Percentiles rank a stretch among this genome's conserved stretches.
These are phyloP conservation scores for Drosophila planitibia DNA, from an alignment of 2,888 invertebrate genomes.

Conservation along the genomic window DNA sequence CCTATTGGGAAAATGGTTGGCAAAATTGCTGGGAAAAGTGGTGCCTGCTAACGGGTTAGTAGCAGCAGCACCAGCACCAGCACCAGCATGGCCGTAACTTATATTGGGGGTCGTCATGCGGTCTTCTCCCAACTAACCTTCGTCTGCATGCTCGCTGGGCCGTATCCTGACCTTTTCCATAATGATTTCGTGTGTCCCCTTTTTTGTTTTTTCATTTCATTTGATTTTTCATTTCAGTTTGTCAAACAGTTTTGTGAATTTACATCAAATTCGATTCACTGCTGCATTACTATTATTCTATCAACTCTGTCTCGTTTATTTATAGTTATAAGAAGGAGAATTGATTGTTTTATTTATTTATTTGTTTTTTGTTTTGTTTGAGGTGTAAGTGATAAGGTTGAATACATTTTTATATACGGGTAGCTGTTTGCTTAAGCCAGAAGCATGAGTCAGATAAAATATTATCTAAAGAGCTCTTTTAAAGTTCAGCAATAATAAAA, in stretches of 20 bases:
- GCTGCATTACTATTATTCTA: conserved; percentile 41
- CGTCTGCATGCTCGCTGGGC: conserved; percentile 47
- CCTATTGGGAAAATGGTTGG: conserved; percentile 52
- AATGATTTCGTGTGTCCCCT: conserved; percentile 44
- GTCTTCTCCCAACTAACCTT: conserved; percentile 40
- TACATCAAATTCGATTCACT: conserved; percentile 29
- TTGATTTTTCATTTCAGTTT: conserved; percentile 17
- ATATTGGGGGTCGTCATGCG: conserved; percentile 27
- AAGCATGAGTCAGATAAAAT: conserved; percentile 23
- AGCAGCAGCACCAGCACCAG: background rate
- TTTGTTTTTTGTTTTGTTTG: background rate
- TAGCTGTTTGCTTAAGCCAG: conserved; percentile 2
- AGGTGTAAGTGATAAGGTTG: conserved; percentile 31
- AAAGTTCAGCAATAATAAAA: conserved; percentile 1
- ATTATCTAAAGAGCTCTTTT: background rate
- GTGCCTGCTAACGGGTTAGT: conserved; percentile 36
- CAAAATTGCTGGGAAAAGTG: conserved; percentile 7
- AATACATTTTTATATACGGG: background rate
- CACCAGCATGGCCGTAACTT: conserved; percentile 30
- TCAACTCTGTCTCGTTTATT: conserved; percentile 20
- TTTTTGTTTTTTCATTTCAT: conserved; percentile 2
- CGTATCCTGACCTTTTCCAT: conserved; percentile 56
- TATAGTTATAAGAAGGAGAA: conserved; percentile 15
- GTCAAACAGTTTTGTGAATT: conserved; percentile 9
- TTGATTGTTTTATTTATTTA: conserved; percentile 32